A percentile compares a stretch with the other conserved stretches of the same genome.
These are phyloP conservation scores for Champsocephalus gunnari DNA, from an alignment of 2,797 vertebrate species.

Conservation along the genomic window DNA sequence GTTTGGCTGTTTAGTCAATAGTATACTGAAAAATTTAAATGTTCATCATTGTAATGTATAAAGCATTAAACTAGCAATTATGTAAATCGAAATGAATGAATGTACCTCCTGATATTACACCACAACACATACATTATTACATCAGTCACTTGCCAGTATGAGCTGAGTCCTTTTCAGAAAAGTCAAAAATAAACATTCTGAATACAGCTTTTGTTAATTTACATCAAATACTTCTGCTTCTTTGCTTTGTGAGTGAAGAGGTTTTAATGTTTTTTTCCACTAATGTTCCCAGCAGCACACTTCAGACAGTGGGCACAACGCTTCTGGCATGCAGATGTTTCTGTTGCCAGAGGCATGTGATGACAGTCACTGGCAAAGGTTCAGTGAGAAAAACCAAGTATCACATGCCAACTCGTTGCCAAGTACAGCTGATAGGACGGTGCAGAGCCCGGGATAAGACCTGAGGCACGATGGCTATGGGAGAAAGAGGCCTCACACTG, in stretches of 20 bases:
- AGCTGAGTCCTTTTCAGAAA: neutral
- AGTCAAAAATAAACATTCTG: neutral
- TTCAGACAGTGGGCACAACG: conserved; percentile 64
- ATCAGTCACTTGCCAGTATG: neutral
- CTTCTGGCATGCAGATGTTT: conserved; percentile 81
- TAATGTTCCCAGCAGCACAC: conserved; percentile 44
- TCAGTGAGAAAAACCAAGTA: conserved; percentile 62
- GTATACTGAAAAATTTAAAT: neutral
- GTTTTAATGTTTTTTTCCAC: conserved; percentile 58
- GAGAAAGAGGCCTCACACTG: conserved; percentile 14
- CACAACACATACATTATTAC: neutral
- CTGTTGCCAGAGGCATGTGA: conserved; percentile 61
- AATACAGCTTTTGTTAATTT: conserved; percentile 20
- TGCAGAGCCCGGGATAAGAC: conserved; percentile 9
- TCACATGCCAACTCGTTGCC: conserved; percentile 54
- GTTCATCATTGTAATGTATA: neutral
- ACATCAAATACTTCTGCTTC: conserved; percentile 14
- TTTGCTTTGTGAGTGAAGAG: conserved; percentile 26
- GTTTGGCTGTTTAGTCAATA: neutral
- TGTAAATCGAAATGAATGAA: neutral
- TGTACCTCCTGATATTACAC: neutral
- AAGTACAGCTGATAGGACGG: conserved; percentile 58
- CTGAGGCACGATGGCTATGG: conserved; percentile 6
- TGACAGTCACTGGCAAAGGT: conserved; percentile 71
- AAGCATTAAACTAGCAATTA: neutral